Conservation (phyloP, 2,113 vertebrate genomes). For the Hippocampus abdominalis region DNA sequence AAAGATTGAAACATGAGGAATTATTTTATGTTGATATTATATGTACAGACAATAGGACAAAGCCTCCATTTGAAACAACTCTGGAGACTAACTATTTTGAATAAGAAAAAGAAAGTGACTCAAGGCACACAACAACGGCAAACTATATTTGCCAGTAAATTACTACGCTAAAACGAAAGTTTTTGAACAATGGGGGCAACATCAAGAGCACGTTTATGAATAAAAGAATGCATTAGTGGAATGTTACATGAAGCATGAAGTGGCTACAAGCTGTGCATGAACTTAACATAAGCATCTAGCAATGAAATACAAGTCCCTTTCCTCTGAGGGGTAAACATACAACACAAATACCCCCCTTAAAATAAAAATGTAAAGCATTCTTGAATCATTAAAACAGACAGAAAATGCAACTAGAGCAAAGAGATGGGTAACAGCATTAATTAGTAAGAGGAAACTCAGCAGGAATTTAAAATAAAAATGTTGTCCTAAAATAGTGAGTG, state of each 20-base stretch:
- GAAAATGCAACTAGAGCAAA: conserved; percentile 17
- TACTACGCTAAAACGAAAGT: background rate
- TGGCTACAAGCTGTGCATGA: conserved; percentile 6
- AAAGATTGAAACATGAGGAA: conserved; percentile 9
- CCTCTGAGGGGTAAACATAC: conserved; percentile 17
- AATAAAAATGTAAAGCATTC: conserved; percentile 15
- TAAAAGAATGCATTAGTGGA: background rate
- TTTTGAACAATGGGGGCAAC: background rate
- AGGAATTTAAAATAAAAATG: conserved; percentile 43
- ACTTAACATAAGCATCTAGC: conserved; percentile 10
- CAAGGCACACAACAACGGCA: background rate
- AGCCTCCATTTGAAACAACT: background rate
- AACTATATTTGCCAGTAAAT: background rate
- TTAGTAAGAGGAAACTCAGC: conserved; percentile 39
- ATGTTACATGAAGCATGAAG: conserved; percentile 1
- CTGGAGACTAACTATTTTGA: background rate
- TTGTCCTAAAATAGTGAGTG: conserved; percentile 31
- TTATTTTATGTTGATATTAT: conserved; percentile 17
- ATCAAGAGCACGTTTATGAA: background rate
- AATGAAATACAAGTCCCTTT: conserved; percentile 3
- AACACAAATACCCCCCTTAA: conserved; percentile 26
- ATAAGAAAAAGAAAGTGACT: background rate
- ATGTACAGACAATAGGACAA: conserved; percentile 12
- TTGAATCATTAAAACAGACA: conserved; percentile 33
- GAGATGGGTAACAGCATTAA: conserved; percentile 37